A percentile compares a stretch with the other conserved stretches of the same genome.
Conservation (phyloP, 2,113 vertebrate genomes). For the Phocoena phocoena region DNA sequence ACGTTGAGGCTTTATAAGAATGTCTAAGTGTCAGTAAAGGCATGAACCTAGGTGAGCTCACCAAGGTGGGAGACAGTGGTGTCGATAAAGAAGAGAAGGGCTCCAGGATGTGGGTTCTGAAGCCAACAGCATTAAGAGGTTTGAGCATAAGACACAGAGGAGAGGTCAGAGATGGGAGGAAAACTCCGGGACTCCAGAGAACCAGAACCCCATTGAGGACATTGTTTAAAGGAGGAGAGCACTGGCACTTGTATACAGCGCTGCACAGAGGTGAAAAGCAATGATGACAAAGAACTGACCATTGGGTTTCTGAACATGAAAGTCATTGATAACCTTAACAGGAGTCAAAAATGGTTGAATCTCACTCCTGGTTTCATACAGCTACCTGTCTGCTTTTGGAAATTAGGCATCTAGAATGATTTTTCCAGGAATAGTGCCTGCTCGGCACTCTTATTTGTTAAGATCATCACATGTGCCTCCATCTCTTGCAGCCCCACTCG, state of each 20-base stretch:
- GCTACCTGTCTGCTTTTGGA: neutral
- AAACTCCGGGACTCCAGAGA: neutral
- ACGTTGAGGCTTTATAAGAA: neutral
- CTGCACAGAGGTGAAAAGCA: neutral
- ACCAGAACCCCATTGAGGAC: neutral
- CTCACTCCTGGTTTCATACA: neutral
- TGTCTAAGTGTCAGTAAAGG: neutral
- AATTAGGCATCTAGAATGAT: neutral
- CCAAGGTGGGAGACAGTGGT: accelerated
- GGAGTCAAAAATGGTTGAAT: neutral
- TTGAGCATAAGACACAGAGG: neutral
- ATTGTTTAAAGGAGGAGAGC: neutral
- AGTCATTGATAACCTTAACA: neutral
- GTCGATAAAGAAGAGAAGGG: neutral
- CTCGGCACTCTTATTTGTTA: neutral
- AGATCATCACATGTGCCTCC: neutral
- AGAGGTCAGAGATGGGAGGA: neutral
- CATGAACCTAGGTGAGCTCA: neutral
- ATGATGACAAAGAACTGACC: neutral
- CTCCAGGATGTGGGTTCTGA: neutral
- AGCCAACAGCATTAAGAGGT: neutral
- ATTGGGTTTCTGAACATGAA: neutral
- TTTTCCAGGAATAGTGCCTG: neutral
- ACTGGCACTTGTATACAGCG: neutral
- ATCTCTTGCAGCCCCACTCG: too few relatives aligned